Evolutionary conservation across 2,113 vertebrate genomes (phyloP).

Genomic region (Orcinus orca): DNA sequence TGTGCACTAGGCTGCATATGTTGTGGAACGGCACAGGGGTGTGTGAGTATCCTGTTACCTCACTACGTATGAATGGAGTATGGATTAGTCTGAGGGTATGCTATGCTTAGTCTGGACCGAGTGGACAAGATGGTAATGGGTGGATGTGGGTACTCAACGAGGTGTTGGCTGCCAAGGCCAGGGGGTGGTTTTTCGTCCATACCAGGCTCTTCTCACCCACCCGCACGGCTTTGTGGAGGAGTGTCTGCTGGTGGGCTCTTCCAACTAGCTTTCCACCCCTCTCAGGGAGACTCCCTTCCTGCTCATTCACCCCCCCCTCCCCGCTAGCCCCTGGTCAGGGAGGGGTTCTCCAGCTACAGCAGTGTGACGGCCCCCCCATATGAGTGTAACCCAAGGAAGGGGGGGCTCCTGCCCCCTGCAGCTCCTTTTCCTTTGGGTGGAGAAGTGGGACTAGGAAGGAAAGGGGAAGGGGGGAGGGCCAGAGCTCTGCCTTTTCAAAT

Average conservation of each 20-base stretch:
- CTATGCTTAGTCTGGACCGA: not conserved
- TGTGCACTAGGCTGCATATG: not conserved
- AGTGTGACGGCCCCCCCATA: not conserved
- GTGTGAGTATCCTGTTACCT: not conserved
- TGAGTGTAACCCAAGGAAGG: conserved; percentile 47
- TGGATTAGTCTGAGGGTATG: not conserved
- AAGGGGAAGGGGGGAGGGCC: conserved; percentile 68
- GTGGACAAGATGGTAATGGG: not conserved
- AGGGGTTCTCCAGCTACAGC: conserved; percentile 7
- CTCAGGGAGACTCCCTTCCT: not conserved
- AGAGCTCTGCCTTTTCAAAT: conserved; percentile 82
- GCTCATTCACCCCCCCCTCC: not conserved
- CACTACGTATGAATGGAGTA: not conserved
- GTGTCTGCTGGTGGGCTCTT: not conserved
- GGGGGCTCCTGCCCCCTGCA: conserved; percentile 60
- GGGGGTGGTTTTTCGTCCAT: not conserved
- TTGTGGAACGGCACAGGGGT: not conserved
- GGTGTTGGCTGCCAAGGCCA: not conserved
- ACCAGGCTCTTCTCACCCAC: not conserved
- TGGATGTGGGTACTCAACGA: not conserved
- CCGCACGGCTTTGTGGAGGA: not conserved
- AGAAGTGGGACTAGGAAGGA: conserved; percentile 66
- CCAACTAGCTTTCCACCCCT: not conserved
- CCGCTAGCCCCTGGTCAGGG: not conserved
- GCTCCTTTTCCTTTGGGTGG: conserved; percentile 68